Evolutionary conservation across 2,113 vertebrate species (phyloP).

Genomic region (Prionailurus bengalensis): DNA sequence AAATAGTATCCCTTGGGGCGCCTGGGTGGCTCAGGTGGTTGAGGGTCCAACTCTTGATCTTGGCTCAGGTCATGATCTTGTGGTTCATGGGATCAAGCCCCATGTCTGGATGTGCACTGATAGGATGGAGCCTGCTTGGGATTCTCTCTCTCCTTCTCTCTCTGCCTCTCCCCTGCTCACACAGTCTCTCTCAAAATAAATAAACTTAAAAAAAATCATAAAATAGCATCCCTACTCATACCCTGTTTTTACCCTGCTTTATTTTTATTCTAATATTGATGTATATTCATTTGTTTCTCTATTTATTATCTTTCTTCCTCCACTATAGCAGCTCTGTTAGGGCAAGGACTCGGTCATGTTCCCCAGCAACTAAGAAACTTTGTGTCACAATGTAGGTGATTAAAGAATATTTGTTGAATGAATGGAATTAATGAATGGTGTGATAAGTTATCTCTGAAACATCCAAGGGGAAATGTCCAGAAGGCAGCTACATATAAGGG

Average conservation of each 20-base stretch:
- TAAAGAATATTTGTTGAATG: neutral
- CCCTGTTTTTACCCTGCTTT: neutral
- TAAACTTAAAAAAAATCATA: neutral
- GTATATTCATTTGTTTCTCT: neutral
- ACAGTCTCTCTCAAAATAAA: no score
- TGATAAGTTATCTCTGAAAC: neutral
- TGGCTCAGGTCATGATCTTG: no score
- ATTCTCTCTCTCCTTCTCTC: no score
- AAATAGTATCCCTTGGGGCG: no score
- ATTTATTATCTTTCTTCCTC: constrained; percentile 2
- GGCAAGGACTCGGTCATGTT: neutral
- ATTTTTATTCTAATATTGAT: constrained; percentile 4
- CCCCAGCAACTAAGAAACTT: constrained; percentile 30
- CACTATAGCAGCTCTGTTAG: neutral
- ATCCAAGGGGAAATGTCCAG: neutral
- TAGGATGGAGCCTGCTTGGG: no score
- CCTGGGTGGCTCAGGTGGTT: no score
- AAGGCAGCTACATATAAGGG: neutral
- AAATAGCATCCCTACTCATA: neutral
- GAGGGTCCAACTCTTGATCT: no score
- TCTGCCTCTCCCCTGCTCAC: no score
- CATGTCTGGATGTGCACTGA: no score
- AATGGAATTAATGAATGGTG: constrained; percentile 12
- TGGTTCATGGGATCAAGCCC: no score
- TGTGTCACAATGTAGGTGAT: neutral